These are phyloP conservation scores for Meles meles DNA, from an alignment of 2,113 vertebrate genomes.

Conservation along the genomic window DNA sequence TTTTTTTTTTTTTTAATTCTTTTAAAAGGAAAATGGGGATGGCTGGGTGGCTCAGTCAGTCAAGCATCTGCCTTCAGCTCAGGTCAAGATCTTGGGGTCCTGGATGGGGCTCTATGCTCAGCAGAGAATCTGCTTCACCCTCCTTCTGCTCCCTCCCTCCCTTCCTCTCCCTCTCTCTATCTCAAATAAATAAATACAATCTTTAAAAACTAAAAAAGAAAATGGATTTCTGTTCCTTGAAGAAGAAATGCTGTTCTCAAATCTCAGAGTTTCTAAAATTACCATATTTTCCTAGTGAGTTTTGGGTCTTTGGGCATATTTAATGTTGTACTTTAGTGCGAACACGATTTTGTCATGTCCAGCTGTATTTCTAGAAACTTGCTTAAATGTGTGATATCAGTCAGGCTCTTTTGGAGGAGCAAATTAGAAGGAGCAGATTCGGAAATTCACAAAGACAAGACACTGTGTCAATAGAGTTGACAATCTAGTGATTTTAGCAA, in stretches of 20 bases:
- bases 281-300: background rate
- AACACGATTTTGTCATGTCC: background rate
- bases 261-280: background rate
- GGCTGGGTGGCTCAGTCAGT: background rate
- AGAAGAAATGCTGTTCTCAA: background rate
- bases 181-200: background rate
- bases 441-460: background rate
- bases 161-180: background rate
- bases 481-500: slow-evolving; percentile 46
- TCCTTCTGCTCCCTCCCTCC: no score
- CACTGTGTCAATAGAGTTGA: background rate
- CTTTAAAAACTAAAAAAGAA: background rate
- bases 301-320: background rate
- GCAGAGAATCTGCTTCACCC: background rate
- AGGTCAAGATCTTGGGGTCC: background rate
- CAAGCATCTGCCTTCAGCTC: background rate
- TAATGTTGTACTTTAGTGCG: background rate
- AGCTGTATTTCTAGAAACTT: background rate
- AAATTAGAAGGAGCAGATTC: slow-evolving; percentile 20
- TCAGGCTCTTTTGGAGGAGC: background rate
- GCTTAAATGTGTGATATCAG: background rate
- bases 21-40: background rate
- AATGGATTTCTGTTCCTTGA: slow-evolving; percentile 3
- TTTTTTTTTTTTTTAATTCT: background rate
- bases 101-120: background rate